Evolutionary conservation across 2,888 invertebrate genomes (phyloP).

Genomic region (Drosophila austrosaltans): DNA sequence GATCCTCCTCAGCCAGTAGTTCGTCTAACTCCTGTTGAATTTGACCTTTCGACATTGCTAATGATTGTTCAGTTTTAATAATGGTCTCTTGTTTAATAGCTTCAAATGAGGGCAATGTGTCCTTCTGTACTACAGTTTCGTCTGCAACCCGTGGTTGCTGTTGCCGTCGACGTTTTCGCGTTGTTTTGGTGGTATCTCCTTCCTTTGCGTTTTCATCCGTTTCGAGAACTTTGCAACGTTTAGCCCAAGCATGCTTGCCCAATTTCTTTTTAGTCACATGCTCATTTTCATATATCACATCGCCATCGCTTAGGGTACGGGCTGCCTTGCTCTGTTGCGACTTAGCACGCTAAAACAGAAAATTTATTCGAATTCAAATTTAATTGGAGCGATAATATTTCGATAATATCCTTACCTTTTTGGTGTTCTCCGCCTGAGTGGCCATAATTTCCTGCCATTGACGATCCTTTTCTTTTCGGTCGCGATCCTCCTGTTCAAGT

Average conservation of each 20-base stretch:
- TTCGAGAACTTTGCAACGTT: constrained; percentile 36
- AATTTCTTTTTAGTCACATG: constrained; percentile 63
- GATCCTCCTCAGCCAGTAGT: constrained; percentile 37
- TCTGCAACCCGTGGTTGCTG: neutral
- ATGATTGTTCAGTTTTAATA: constrained; percentile 51
- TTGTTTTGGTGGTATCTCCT: neutral
- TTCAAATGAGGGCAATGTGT: constrained; percentile 22
- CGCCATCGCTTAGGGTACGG: constrained; percentile 66
- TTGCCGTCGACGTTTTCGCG: constrained; percentile 22
- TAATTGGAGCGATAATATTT: too few species aligned
- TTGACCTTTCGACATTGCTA: constrained; percentile 32
- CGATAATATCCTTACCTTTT: constrained; percentile 63
- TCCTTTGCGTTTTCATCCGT: constrained; percentile 17
- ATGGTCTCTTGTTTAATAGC: constrained; percentile 55
- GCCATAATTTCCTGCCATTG: constrained; percentile 69
- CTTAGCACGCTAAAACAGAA: constrained; percentile 46
- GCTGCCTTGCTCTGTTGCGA: constrained; percentile 59
- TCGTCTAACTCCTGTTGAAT: constrained; percentile 61
- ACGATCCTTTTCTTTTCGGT: constrained; percentile 63
- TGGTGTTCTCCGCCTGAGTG: constrained; percentile 56
- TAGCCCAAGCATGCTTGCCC: constrained; percentile 59
- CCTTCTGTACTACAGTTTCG: neutral
- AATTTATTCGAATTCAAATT: neutral
- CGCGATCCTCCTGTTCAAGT: constrained; percentile 84
- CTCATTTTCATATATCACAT: constrained; percentile 80